Base-by-base conservation (phyloP, 2,113 vertebrate species). In the Tichodroma muraria region DNA sequence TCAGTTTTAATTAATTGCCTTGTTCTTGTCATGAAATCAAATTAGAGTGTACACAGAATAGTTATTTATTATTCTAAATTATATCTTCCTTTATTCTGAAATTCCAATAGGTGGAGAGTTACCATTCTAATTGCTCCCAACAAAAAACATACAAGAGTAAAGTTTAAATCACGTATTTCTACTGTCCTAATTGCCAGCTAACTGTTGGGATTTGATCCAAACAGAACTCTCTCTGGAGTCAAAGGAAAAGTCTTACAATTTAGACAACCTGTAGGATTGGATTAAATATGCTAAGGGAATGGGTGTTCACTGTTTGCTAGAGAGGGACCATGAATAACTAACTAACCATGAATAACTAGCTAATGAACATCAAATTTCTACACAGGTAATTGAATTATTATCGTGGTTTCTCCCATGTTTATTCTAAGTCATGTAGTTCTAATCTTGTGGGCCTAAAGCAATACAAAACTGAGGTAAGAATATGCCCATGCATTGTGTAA, bases 1-100 rank as follows among this genome's bases (percentile, higher is more conserved):
- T 89, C 71, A 83, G 10, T 83, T 80, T 80, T 93, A 96, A 95
- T 90, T 93, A 90, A 12, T 80, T 85, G 33, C 22, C 21, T 71
- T 90, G 38, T 54, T 86, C 33, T 80, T 11, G 4, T 77, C 22
- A 66, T 52, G 22, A 71, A 92, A 90, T 70, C 24, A 70, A 75
- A 84, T 20, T 49, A 8, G 8, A 64, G 4, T 31, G 28, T 65
- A 80, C n/a, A 79, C 11, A 65, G 80, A 79, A 70, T 35, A 63
- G 8, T 4, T 54, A 68, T 73, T 81, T 35, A 33, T 50, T 69
- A 37, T 61, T 87, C 7, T 49, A 64, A 78, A 60, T 4, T 3
- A 16, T 85, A 33, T 35, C 50, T 66, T 75, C 11, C 9, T 61
- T 75, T 88, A 45, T 50, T 68, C 20, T 79, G 27, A 69, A 80